Conservation (phyloP, 1,140 invertebrate genomes). For the Wasmannia auropunctata region DNA sequence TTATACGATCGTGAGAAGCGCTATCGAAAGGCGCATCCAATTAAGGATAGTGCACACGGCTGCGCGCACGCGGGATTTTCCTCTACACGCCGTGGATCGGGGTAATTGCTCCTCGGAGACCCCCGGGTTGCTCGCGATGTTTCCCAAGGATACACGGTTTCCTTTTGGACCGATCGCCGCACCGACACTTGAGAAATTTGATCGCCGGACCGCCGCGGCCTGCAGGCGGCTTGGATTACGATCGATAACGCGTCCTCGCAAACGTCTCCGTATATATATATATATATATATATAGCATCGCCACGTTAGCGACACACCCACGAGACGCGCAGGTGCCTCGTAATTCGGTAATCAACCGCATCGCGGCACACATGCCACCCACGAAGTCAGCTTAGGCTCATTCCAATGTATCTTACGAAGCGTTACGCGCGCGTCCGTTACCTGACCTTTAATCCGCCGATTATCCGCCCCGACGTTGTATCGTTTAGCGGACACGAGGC, state of each 20-base stretch:
- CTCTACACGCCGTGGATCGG: not conserved
- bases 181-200: constrained; percentile 23
- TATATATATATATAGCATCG: too few relatives aligned
- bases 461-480: constrained; percentile 27
- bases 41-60: constrained; percentile 18
- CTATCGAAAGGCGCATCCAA: constrained; percentile 39
- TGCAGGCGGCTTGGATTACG: constrained; percentile 13
- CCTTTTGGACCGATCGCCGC: too few relatives aligned
- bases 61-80: constrained; percentile 25
- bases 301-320: not conserved
- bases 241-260: constrained; percentile 19
- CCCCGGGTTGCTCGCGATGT: not conserved
- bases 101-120: not conserved
- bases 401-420: constrained; percentile 17
- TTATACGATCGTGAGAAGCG: constrained; percentile 48
- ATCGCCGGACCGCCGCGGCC: constrained; percentile 17
- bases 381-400: not conserved
- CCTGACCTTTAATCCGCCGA: constrained; percentile 39
- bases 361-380: not conserved
- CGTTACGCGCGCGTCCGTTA: constrained; percentile 3
- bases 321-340: not conserved
- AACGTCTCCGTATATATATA: too few relatives aligned
- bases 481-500: constrained; percentile 9
- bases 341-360: constrained; percentile 34
- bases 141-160: not conserved